Base-by-base conservation (phyloP, 2,888 invertebrate species). In the Geotrupes spiniger region DNA sequence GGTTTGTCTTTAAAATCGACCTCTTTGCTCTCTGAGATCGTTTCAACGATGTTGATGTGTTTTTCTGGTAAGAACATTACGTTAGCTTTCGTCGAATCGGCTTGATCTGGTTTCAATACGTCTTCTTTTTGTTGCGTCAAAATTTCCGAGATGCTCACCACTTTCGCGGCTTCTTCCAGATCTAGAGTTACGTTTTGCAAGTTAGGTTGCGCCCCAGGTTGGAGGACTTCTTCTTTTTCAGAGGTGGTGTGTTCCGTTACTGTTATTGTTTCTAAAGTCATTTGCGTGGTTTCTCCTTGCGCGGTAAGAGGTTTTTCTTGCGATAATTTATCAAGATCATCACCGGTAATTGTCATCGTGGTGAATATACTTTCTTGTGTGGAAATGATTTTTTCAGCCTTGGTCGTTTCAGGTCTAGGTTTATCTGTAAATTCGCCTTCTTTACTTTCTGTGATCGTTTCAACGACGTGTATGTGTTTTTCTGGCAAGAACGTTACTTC, bases 111-210 rank as follows among this genome's bases (percentile, higher is more conserved):
- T 6, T 48, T 52, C 36, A 75, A 69, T 25, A 59, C 28, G 2
- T 63, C 66, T 63, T 74, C 74, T 56, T 67, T 73, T 36, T 68
- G 64, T 56, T 68, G 65, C 2, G 61, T 45, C 14, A 65, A 33
- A 28, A 67, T 51, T 59, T 73, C 73, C 4, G 63, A 64, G 11
- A 69, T 57, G 26, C 75, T 71, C 49, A 77, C 71, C 31, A 78
- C 61, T 54, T 74, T 64, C 64, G 77, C 74, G 27, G 73, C 75
- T 65, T 78, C 74, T 58, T 77, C 75, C 54, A 80, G 72, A 11
- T 54, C 57, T 31, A 59, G 46, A 28, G 52, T 48, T 10, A 70
- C 69, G 15, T 58, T 58, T 62, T 66, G 68, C 16, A 61, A 60
- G 46, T 63, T 61, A 14, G 71, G 71, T 36, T 69, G 52, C 46